A percentile compares a stretch with the other conserved stretches of the same genome.
Conservation (phyloP, 2,888 invertebrate species). For the Philhelius pedissequus region DNA sequence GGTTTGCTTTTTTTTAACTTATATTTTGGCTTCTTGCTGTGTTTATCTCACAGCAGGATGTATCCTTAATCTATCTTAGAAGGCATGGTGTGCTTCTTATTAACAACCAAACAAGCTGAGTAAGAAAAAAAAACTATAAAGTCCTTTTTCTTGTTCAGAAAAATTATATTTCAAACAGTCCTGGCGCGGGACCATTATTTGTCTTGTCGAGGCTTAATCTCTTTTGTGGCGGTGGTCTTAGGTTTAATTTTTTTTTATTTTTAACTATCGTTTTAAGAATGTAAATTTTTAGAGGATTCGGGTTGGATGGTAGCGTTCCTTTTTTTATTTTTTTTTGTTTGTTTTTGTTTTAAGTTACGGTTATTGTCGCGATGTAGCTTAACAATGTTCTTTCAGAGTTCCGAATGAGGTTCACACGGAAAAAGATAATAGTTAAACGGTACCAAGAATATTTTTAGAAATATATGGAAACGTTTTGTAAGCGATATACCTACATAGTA, state of each 20-base stretch:
- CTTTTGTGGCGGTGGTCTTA: slow-evolving; percentile 22
- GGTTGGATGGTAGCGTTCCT: not conserved
- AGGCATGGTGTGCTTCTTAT: slow-evolving; percentile 51
- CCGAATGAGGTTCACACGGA: not conserved
- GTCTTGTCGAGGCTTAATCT: slow-evolving; percentile 63
- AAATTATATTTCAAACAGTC: slow-evolving; percentile 62
- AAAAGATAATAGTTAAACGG: not conserved
- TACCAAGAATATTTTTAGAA: no score
- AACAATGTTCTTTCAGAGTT: not conserved
- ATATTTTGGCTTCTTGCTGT: slow-evolving; percentile 29
- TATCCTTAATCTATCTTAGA: slow-evolving; percentile 62
- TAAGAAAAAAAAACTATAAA: not conserved
- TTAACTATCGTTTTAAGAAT: not conserved
- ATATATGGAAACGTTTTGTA: no score
- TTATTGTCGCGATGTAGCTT: not conserved
- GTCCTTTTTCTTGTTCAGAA: slow-evolving; percentile 28
- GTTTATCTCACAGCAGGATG: slow-evolving; percentile 62
- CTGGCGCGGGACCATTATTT: slow-evolving; percentile 60
- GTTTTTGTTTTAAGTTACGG: not conserved
- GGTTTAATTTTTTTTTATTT: slow-evolving; percentile 4
- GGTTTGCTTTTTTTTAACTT: not conserved
- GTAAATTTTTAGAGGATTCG: not conserved
- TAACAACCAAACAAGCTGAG: slow-evolving; percentile 24
- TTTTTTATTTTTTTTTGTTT: not conserved
- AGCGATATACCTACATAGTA: no score